Conservation (phyloP, 2,797 vertebrate species). For the Pseudochirops cupreus region DNA sequence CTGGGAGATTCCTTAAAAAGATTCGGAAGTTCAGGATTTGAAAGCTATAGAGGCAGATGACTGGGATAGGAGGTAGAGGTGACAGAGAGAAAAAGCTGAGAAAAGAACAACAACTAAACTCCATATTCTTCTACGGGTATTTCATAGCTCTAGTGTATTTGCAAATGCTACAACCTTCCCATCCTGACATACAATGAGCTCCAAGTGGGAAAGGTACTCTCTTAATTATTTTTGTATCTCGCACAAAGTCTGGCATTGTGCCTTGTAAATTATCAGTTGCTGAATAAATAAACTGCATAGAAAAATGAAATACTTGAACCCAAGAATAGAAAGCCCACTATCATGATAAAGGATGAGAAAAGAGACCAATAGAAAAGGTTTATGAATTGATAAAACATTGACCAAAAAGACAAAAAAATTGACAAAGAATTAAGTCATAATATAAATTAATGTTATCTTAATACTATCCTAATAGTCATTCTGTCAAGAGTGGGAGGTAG, state of each 20-base stretch:
- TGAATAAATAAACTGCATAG: not conserved
- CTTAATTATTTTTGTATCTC: not conserved
- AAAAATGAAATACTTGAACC: slow-evolving; percentile 30
- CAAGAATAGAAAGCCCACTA: not conserved
- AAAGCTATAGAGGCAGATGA: not conserved
- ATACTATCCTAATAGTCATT: not conserved
- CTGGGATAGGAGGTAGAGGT: not conserved
- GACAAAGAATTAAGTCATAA: not conserved
- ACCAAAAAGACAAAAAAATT: not conserved
- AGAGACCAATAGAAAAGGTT: slow-evolving; percentile 10
- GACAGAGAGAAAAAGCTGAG: not conserved
- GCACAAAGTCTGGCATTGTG: not conserved
- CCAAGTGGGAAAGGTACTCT: not conserved
- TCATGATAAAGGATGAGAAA: slow-evolving; percentile 11
- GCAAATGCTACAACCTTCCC: not conserved
- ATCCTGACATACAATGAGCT: not conserved
- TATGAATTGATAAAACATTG: not conserved
- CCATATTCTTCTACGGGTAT: not conserved
- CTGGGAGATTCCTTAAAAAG: not conserved
- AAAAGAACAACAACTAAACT: not conserved
- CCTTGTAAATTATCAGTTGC: not conserved
- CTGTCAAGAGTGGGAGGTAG: not conserved
- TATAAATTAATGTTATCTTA: not conserved
- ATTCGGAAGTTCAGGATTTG: not conserved
- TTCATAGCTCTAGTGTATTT: not conserved